phyloP scores from a whole-genome alignment of 1,140 invertebrate genomes.

The Plectrocnemia conspersa region DNA sequence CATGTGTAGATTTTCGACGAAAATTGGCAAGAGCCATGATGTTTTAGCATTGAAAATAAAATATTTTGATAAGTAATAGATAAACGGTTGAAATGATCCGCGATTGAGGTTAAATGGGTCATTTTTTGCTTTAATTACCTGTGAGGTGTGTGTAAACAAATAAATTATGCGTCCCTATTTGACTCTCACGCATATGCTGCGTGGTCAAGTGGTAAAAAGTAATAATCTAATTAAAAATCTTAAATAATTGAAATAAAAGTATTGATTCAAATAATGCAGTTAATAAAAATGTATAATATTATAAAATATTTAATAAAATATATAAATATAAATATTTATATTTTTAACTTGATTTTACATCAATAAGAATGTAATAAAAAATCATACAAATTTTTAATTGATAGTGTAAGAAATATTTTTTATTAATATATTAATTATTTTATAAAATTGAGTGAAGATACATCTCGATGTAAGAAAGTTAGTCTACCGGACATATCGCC shows the following conservation, averaged over 20 bases:
- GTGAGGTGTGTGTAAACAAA: conserved; percentile 27
- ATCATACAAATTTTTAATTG: too few relatives aligned
- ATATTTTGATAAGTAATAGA: conserved; percentile 12
- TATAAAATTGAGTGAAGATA: not conserved
- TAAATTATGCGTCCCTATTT: conserved; percentile 28
- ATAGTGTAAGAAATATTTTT: not conserved
- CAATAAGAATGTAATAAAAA: too few relatives aligned
- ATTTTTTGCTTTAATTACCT: conserved; percentile 32
- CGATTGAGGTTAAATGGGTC: conserved; percentile 1
- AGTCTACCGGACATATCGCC: conserved; percentile 10
- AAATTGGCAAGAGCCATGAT: conserved; percentile 7
- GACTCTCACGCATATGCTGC: not conserved
- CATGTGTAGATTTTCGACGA: conserved; percentile 17
- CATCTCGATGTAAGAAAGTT: conserved; percentile 8
- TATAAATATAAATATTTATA: not conserved
- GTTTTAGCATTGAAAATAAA: conserved; percentile 5
- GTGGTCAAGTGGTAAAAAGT: conserved; percentile 10
- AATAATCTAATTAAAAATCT: too few relatives aligned
- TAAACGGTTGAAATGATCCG: too few relatives aligned
- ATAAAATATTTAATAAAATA: too few relatives aligned
- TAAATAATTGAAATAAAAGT: too few relatives aligned
- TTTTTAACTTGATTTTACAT: too few relatives aligned
- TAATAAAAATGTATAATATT: too few relatives aligned
- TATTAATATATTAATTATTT: not conserved
- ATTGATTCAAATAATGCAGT: too few relatives aligned